Evolutionary conservation across 1,140 invertebrate species (phyloP), one percentile per base, ranked within the genome.

Genomic region (Bombus picipes): DNA sequence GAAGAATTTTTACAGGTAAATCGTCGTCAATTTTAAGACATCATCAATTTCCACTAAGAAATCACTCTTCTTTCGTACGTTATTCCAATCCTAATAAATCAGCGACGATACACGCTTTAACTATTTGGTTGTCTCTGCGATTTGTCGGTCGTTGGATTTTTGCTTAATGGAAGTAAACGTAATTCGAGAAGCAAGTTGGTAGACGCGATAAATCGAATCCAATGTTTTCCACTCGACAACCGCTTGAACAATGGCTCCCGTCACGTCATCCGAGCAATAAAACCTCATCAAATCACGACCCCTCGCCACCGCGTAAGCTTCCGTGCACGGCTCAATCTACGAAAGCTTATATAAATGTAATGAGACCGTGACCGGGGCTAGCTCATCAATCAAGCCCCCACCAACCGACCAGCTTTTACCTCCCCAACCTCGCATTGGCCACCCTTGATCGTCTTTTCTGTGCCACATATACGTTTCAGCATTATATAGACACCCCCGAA

Each of bases 341-440:
- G 92, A 93, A 94, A 95, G 95, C 94, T 95, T 95, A 95, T 95
- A 95, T 94, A 95, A 94, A 93, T 94, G 94, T 95, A 95, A 95
- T 95, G 94, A 95, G 95, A 95, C 94, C 93, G 93, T 94, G 93
- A 93, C 92, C 92, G 90, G 87, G 92, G 90, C 71, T 83, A 92
- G 88, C 94, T 95, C 95, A 95, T 95, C 95, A 95, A 95, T 95
- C 95, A 95, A 94, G 91, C 92, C 91, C 92, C 92, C 93, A 92
- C 88, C 76, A 32, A 34, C 65, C 78, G n/a, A 70, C 62, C 73
- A 79, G 77, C 81, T 32, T 77, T 81, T 72, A 53, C 66, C 72
- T 86, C 47, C 77, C 81, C 74, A 39, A 59, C 65, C 59, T 41
- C 71, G 59, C 74, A 68, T 68, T 8, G 39, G 43, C 73, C 73